These are phyloP conservation scores for Glossophaga mutica DNA, from an alignment of 2,797 vertebrate genomes.

Conservation along the genomic window DNA sequence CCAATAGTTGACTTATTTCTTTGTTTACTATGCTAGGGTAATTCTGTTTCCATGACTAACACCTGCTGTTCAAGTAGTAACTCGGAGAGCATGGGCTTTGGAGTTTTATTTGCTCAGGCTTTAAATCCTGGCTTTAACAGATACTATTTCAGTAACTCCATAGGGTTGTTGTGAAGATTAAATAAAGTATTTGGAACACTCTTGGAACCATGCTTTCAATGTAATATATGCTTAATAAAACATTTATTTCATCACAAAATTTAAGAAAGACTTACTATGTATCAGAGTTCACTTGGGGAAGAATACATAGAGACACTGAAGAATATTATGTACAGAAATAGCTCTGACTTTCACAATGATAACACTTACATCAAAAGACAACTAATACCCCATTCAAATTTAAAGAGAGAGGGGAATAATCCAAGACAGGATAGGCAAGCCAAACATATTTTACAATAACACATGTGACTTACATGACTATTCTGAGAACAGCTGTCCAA, in stretches of 20 bases:
- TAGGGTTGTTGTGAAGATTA: neutral
- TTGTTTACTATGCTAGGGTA: neutral
- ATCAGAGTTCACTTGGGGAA: neutral
- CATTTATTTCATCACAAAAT: neutral
- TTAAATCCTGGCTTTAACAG: neutral
- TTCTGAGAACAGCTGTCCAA: conserved; percentile 18
- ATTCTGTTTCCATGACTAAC: neutral
- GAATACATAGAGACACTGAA: neutral
- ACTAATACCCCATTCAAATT: neutral
- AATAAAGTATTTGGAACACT: conserved; percentile 21
- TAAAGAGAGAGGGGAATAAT: neutral
- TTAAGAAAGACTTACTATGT: neutral
- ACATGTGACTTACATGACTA: neutral
- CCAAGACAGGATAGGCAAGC: neutral
- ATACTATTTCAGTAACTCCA: neutral
- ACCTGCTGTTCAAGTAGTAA: neutral
- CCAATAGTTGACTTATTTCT: conserved; percentile 1
- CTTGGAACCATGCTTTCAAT: neutral
- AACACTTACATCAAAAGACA: neutral
- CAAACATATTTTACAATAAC: neutral
- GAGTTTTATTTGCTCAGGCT: neutral
- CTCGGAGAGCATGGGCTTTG: neutral
- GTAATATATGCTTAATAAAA: neutral
- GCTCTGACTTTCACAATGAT: neutral
- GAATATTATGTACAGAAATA: neutral